These are phyloP conservation scores for Rhadina sibilatrix DNA, from an alignment of 2,113 vertebrate species.

Conservation along the genomic window DNA sequence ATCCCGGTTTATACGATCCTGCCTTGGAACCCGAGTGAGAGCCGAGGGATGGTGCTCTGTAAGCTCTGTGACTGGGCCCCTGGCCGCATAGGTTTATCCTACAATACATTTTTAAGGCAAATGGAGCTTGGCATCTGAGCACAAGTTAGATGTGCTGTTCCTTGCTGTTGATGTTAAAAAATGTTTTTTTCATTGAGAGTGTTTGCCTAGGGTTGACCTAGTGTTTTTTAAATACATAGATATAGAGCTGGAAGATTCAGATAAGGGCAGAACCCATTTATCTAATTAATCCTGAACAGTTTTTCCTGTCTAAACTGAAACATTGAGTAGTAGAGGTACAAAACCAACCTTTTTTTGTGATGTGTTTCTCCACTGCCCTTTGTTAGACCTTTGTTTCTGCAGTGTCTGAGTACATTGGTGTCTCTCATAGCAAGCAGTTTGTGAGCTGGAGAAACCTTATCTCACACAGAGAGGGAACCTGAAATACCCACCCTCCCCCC, in stretches of 20 bases:
- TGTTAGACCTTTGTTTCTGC: background rate
- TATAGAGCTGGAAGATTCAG: background rate
- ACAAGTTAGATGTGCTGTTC: background rate
- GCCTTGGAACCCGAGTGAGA: background rate
- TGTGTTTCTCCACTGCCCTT: background rate
- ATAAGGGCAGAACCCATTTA: background rate
- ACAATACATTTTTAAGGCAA: background rate
- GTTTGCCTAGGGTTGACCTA: background rate
- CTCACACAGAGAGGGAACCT: fast-evolving
- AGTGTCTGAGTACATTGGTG: fast-evolving
- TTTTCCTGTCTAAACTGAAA: background rate
- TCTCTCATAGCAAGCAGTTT: background rate
- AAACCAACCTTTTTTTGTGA: fast-evolving
- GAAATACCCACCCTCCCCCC: background rate
- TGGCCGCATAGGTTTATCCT: background rate
- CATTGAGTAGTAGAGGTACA: background rate
- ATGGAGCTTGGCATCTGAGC: background rate
- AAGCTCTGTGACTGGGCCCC: background rate
- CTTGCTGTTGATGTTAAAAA: background rate
- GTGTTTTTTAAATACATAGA: background rate
- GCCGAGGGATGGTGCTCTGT: background rate
- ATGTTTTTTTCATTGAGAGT: background rate
- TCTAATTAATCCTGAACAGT: background rate
- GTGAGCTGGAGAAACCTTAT: background rate
- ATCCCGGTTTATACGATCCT: fast-evolving